Evolutionary conservation across 2,113 vertebrate genomes (phyloP).

Genomic region (Silurus asotus): DNA sequence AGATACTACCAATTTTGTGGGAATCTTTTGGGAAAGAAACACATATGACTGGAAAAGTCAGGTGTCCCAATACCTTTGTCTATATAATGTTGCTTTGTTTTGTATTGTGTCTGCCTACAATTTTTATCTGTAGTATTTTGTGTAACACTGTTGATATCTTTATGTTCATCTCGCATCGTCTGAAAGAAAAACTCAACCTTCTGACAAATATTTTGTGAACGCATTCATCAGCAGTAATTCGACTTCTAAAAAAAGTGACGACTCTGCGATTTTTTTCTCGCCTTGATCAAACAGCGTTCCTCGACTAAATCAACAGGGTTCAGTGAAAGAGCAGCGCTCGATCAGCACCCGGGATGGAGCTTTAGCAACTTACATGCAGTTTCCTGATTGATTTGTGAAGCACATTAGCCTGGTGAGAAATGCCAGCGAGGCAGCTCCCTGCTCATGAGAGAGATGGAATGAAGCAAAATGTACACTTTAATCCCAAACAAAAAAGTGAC

Average conservation of each 20-base stretch:
- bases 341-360: background rate
- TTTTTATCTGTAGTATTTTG: too few species aligned
- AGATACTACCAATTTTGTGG: too few species aligned
- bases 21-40: too few species aligned
- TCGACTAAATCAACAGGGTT: background rate
- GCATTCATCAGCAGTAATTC: background rate
- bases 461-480: too few species aligned
- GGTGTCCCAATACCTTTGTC: too few species aligned
- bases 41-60: too few species aligned
- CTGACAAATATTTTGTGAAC: background rate
- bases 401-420: background rate
- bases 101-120: too few species aligned
- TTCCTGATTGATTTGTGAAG: background rate
- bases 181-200: background rate
- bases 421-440: background rate
- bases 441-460: background rate
- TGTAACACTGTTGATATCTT: too few species aligned
- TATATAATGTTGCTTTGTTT: too few species aligned
- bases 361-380: background rate
- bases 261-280: background rate
- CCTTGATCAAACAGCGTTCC: background rate
- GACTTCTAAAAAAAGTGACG: background rate
- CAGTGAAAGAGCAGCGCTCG: background rate
- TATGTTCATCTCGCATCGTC: too few species aligned
- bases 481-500: too few species aligned